phyloP scores from a whole-genome alignment of 2,113 vertebrate species.

The Mus spicilegus region DNA sequence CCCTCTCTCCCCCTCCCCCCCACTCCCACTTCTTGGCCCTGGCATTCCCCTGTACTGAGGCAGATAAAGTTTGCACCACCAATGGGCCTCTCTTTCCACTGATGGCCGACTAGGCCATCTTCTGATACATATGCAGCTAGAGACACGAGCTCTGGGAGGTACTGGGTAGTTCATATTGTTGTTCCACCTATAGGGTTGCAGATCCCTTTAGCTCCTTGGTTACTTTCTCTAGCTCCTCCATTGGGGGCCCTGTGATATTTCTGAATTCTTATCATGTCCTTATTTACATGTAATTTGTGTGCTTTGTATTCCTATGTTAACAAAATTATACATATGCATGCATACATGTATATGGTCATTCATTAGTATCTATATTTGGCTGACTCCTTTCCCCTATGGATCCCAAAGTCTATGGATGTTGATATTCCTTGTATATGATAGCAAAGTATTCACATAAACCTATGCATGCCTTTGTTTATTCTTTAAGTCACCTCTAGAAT shows the following conservation, averaged over 20 bases:
- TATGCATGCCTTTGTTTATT: neutral
- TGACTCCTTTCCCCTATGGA: neutral
- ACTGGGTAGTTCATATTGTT: no score
- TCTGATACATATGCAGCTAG: no score
- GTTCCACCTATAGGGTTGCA: no score
- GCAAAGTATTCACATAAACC: neutral
- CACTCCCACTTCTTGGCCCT: no score
- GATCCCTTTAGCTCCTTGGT: no score
- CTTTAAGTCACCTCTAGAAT: neutral
- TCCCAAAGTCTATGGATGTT: neutral
- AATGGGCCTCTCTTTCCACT: no score
- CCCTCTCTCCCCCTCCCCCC: no score
- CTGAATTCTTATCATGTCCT: neutral
- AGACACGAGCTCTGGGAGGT: no score
- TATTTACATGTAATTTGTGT: neutral
- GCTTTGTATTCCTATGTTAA: neutral
- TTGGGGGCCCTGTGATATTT: neutral
- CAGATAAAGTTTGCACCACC: no score
- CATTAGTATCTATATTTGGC: neutral
- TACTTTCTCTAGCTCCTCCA: no score
- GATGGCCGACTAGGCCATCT: no score
- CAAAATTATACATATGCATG: neutral
- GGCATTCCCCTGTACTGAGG: no score
- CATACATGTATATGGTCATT: neutral
- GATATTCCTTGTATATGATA: neutral